phyloP scores from a whole-genome alignment of 2,797 vertebrate species.

The Leuciscus waleckii region DNA sequence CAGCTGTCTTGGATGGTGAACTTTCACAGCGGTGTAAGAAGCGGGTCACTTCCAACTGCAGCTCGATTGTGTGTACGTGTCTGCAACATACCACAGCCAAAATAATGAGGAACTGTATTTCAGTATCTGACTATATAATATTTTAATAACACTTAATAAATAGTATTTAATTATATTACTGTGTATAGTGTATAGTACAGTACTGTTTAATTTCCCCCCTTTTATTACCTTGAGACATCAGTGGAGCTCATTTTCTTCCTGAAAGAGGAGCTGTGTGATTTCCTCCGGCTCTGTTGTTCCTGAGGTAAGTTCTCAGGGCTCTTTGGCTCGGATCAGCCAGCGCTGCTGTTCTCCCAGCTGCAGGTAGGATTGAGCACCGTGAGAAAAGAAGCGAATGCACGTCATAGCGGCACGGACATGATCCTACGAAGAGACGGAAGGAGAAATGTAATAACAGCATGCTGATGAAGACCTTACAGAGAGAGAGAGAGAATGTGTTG shows the following conservation, averaged over 20 bases:
- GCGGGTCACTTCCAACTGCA: slow-evolving; percentile 96
- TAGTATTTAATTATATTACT: not conserved
- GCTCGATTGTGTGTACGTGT: slow-evolving; percentile 95
- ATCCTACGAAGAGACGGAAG: slow-evolving; percentile 78
- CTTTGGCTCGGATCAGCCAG: slow-evolving; percentile 93
- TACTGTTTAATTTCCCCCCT: not conserved
- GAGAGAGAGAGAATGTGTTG: not conserved
- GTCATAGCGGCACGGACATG: slow-evolving; percentile 97
- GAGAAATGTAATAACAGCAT: not conserved
- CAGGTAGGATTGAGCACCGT: slow-evolving; percentile 87
- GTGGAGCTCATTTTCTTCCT: slow-evolving; percentile 93
- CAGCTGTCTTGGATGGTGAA: slow-evolving; percentile 73
- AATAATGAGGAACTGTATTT: not conserved
- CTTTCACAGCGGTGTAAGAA: slow-evolving; percentile 92
- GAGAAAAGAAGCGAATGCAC: slow-evolving; percentile 94
- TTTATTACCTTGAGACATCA: slow-evolving; percentile 90
- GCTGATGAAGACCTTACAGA: not conserved
- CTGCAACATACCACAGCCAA: slow-evolving; percentile 68
- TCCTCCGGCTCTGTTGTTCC: slow-evolving; percentile 88
- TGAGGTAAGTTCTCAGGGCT: slow-evolving; percentile 95
- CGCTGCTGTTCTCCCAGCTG: slow-evolving; percentile 90
- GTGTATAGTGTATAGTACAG: not conserved
- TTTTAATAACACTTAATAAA: not conserved
- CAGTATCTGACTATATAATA: not conserved
- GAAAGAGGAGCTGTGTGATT: slow-evolving; percentile 79